Conservation (phyloP, 2,797 vertebrate species). For the Clarias pachynema region DNA sequence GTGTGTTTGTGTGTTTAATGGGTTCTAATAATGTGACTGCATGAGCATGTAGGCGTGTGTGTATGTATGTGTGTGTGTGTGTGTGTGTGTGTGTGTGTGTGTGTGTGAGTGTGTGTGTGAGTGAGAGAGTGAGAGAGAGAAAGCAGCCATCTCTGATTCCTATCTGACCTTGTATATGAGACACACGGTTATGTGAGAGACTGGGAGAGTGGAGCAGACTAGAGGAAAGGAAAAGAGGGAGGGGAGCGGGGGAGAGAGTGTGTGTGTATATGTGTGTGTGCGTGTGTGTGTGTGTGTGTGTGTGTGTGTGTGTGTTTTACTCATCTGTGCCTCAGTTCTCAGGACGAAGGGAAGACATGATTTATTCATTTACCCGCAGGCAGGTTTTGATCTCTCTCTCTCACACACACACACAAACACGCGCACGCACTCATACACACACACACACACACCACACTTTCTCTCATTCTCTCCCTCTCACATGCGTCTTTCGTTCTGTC, state of each 20-base stretch:
- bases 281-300: constrained; percentile 40
- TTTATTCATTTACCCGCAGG: constrained; percentile 64
- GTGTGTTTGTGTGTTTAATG: constrained; percentile 16
- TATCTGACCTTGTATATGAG: constrained; percentile 60
- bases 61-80: not conserved
- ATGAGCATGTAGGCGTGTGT: not conserved
- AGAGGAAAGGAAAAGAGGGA: not conserved
- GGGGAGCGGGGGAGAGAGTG: not conserved
- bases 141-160: constrained; percentile 54
- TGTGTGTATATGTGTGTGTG: constrained; percentile 23
- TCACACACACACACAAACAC: constrained; percentile 24
- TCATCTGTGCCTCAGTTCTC: constrained; percentile 62
- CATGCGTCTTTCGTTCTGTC: constrained; percentile 18
- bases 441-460: constrained; percentile 9
- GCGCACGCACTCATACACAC: constrained; percentile 31
- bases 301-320: constrained; percentile 54
- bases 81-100: not conserved
- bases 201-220: constrained; percentile 22
- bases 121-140: not conserved
- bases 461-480: constrained; percentile 39
- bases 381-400: constrained; percentile 62
- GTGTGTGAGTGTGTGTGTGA: not conserved
- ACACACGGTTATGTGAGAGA: constrained; percentile 47
- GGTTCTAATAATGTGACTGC: constrained; percentile 45
- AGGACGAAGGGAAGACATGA: constrained; percentile 62